phyloP scores from a whole-genome alignment of 2,113 vertebrate species.

The Saguinus imperator region DNA sequence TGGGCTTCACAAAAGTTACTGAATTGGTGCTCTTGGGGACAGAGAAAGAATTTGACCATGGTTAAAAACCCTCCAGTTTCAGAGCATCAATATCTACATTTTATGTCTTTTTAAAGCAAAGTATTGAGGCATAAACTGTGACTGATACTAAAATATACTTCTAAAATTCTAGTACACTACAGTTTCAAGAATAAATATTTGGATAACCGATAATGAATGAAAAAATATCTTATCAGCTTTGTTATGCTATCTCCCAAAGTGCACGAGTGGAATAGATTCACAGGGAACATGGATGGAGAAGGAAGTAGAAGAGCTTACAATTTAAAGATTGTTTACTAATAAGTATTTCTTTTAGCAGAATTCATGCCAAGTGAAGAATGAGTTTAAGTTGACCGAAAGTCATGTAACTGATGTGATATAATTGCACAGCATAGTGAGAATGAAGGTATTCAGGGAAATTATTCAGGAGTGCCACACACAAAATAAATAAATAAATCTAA shows the following conservation, averaged over 20 bases:
- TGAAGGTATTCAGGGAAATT: background rate
- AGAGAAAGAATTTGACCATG: slow-evolving; percentile 11
- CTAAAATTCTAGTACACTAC: slow-evolving; percentile 23
- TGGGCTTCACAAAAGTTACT: background rate
- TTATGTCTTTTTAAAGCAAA: background rate
- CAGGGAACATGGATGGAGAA: background rate
- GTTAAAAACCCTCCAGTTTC: background rate
- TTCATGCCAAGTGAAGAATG: background rate
- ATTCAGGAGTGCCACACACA: background rate
- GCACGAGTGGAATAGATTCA: background rate
- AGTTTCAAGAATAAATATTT: background rate
- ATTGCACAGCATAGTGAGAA: background rate
- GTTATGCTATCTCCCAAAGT: background rate
- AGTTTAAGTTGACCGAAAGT: background rate
- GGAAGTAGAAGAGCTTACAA: background rate
- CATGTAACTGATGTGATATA: background rate
- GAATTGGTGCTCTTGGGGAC: background rate
- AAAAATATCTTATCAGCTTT: background rate
- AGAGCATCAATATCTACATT: background rate
- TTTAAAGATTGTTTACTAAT: slow-evolving; percentile 27
- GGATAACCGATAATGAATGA: background rate
- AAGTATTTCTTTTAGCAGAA: slow-evolving; percentile 10
- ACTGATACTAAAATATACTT: background rate
- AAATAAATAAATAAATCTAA: background rate
- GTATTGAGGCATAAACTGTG: background rate